Evolutionary conservation across 2,797 vertebrate species (phyloP).

Genomic region (Leptodactylus fallax): DNA sequence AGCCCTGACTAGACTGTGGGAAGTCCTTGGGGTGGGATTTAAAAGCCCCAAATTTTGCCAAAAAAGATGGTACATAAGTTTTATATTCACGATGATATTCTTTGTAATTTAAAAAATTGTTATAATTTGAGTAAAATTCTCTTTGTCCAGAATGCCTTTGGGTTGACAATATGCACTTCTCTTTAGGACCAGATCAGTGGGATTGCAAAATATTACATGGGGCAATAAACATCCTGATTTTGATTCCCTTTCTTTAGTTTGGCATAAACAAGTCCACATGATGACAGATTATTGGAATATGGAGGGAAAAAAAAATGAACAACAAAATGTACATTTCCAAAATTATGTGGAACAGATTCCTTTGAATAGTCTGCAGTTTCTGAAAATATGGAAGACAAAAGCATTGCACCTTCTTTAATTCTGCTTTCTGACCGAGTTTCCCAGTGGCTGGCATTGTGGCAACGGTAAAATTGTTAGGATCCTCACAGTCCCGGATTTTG

Average conservation of each 20-base stretch:
- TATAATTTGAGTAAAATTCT: too few species aligned
- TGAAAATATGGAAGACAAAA: slow-evolving; percentile 11
- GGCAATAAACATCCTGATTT: background rate
- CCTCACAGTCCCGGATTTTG: slow-evolving; percentile 92
- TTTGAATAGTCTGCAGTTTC: background rate
- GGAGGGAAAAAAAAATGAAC: background rate
- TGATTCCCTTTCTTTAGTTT: background rate
- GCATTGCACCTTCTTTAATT: slow-evolving; percentile 78
- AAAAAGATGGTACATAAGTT: too few species aligned
- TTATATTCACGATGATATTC: too few species aligned
- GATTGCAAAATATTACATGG: background rate
- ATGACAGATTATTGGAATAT: background rate
- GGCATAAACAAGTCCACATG: background rate
- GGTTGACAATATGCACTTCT: too few species aligned
- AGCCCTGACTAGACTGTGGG: too few species aligned
- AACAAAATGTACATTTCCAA: background rate
- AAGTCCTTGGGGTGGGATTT: too few species aligned
- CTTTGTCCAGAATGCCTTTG: too few species aligned
- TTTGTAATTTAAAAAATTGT: too few species aligned
- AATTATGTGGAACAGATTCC: slow-evolving; percentile 28
- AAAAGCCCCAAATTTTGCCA: too few species aligned
- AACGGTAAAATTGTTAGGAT: slow-evolving; percentile 88
- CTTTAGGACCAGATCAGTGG: background rate
- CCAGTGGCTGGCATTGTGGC: slow-evolving; percentile 79
- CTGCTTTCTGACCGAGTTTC: slow-evolving; percentile 73